Base-by-base conservation (phyloP, 1,140 invertebrate species). In the Drosophila truncata region DNA sequence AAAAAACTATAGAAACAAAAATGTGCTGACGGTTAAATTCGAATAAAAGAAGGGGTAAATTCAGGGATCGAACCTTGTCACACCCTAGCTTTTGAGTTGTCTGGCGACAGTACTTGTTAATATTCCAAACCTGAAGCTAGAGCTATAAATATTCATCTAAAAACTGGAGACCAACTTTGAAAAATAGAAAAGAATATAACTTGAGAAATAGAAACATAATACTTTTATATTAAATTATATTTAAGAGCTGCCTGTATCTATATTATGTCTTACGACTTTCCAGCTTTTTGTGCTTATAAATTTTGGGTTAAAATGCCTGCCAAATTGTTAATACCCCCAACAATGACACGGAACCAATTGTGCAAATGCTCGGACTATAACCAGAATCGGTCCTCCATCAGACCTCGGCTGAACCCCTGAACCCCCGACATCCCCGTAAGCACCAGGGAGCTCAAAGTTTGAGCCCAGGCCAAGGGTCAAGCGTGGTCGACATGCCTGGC, bases 381-480 rank as follows among this genome's bases (percentile, higher is more conserved):
- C 67, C 47, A 18, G 7, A 46, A 55, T 18, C 42, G 14, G 44
- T 71, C 60, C 64, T 65, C 23, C 23, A 9, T 46, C 27, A 27
- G 52, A 74, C 42, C 59, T 49, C 50, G 29, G 52, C 13, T 71
- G 63, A 77, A 66, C 64, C 75, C 29, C 66, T 42, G 46, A 49
- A 49, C 46, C 46, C 46, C 46, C 9, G 57, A 46, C 4, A 52
- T 58, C 73, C 74, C 54, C 66, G n/a, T n/a, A 27, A 41, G 41
- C 25, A 11, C 23, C 14, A 47, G 46, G 46, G n/a, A 57, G 29
- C 70, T 23, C 62, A 64, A 47, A 8, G 37, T 59, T 47, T 41
- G 20, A 76, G 66, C 42, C 54, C 23, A 27, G 62, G 29, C 52
- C 70, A 47, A 57, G 79, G 80, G 80, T 82, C 80, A 78, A 69